phyloP scores from a whole-genome alignment of 2,113 vertebrate species.

The Sylvia atricapilla region DNA sequence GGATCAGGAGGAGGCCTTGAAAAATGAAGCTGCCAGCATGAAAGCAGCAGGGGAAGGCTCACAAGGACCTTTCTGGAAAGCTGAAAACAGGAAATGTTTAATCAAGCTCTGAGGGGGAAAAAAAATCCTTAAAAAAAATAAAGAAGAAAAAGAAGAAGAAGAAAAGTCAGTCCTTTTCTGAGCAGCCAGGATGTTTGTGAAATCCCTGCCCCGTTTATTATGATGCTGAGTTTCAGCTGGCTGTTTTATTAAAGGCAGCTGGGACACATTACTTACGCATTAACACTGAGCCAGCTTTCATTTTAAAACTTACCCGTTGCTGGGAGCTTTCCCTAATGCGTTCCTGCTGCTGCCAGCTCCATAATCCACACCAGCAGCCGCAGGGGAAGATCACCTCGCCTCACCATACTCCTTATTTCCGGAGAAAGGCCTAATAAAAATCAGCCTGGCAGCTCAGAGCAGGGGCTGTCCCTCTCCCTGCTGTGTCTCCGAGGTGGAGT shows the following conservation, averaged over 20 bases:
- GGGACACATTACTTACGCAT: slow-evolving; percentile 71
- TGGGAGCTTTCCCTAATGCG: slow-evolving; percentile 45
- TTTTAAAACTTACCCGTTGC: slow-evolving; percentile 58
- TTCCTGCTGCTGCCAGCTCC: slow-evolving; percentile 68
- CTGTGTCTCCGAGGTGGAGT: background rate
- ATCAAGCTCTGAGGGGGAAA: slow-evolving; percentile 48
- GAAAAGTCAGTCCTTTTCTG: slow-evolving; percentile 8
- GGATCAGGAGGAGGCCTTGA: background rate
- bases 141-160: background rate
- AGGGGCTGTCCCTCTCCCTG: background rate
- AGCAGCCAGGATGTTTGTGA: slow-evolving; percentile 73
- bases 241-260: slow-evolving; percentile 71
- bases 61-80: slow-evolving; percentile 53
- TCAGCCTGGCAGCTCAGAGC: background rate
- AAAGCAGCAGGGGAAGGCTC: background rate
- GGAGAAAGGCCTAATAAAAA: slow-evolving; percentile 7
- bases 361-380: slow-evolving; percentile 46
- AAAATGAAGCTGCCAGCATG: background rate
- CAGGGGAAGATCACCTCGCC: slow-evolving; percentile 29
- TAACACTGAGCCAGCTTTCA: slow-evolving; percentile 73
- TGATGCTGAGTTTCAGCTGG: slow-evolving; percentile 70
- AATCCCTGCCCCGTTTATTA: slow-evolving; percentile 68
- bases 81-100: slow-evolving; percentile 74
- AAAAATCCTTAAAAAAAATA: background rate
- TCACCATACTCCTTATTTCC: slow-evolving; percentile 24